Evolutionary conservation across 1,140 invertebrate genomes (phyloP).

Genomic region (Cephus cinctus): DNA sequence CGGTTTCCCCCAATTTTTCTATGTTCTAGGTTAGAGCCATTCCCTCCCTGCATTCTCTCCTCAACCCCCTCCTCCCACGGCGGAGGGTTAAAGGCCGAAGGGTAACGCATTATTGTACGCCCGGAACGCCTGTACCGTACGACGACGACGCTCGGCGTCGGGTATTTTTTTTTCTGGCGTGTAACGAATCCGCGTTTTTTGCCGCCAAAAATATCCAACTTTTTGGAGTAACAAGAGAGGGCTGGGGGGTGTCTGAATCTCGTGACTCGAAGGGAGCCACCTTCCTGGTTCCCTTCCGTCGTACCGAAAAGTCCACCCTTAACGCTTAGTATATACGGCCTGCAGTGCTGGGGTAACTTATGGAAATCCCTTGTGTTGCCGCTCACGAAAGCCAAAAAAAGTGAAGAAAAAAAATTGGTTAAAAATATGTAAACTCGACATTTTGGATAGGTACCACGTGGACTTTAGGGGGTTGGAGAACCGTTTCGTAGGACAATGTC

Average conservation of each 20-base stretch:
- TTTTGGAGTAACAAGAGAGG: constrained; percentile 19
- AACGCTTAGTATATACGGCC: too few relatives aligned
- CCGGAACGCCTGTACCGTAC: constrained; percentile 6
- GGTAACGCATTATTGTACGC: background rate
- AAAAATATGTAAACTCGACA: constrained; percentile 37
- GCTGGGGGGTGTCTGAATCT: too few relatives aligned
- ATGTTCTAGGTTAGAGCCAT: background rate
- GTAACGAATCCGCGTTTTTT: constrained; percentile 44
- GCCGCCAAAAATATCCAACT: constrained; percentile 31
- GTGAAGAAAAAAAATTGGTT: constrained; percentile 27
- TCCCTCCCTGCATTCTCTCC: too few relatives aligned
- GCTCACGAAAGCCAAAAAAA: background rate
- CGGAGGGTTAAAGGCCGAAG: background rate
- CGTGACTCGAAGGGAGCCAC: too few relatives aligned
- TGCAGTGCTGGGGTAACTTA: too few relatives aligned
- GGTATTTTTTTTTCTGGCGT: constrained; percentile 5
- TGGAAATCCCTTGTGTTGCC: background rate
- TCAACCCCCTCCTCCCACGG: background rate
- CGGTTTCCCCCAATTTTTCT: constrained; percentile 1
- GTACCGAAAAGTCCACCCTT: too few relatives aligned
- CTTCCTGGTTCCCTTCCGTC: too few relatives aligned
- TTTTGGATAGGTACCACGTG: constrained; percentile 20
- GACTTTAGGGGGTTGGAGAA: constrained; percentile 3
- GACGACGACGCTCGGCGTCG: constrained; percentile 4
- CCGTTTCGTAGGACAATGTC: background rate